Evolutionary conservation across 2,113 vertebrate species (phyloP).

Genomic region (Tupaia chinensis): DNA sequence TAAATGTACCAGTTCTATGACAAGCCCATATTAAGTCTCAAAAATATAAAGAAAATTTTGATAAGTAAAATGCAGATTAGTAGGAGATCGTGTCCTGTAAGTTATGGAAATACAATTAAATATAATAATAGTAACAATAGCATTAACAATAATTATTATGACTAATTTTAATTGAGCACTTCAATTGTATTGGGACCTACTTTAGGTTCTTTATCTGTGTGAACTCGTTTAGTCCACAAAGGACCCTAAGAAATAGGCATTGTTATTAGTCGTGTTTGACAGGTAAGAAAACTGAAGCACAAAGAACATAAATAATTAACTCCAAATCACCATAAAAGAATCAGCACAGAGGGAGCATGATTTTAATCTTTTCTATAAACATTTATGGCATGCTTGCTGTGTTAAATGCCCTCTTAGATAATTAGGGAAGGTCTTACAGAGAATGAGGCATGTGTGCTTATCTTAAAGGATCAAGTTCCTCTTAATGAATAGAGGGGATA

Average conservation of each 20-base stretch:
- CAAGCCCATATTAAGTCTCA: neutral
- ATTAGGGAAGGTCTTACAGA: neutral
- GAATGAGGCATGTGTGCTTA: neutral
- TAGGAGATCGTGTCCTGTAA: neutral
- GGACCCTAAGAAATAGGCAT: neutral
- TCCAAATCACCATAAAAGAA: neutral
- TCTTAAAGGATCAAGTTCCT: neutral
- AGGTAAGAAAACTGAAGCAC: neutral
- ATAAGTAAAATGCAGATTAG: neutral
- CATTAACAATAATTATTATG: neutral
- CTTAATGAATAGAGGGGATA: neutral
- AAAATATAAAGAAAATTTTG: neutral
- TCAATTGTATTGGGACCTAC: neutral
- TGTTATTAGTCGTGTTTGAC: neutral
- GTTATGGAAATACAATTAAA: neutral
- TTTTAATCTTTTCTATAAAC: conserved; percentile 2
- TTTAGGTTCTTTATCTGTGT: neutral
- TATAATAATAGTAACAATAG: neutral
- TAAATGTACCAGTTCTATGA: neutral
- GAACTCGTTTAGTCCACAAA: neutral
- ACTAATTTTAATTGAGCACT: neutral
- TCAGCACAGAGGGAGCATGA: neutral
- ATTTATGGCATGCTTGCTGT: neutral
- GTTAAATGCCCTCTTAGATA: neutral
- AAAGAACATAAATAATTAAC: neutral